Evolutionary conservation across 2,888 invertebrate genomes (phyloP), one percentile per base, ranked within the genome.

Genomic region (Platerodrilus igneus): DNA sequence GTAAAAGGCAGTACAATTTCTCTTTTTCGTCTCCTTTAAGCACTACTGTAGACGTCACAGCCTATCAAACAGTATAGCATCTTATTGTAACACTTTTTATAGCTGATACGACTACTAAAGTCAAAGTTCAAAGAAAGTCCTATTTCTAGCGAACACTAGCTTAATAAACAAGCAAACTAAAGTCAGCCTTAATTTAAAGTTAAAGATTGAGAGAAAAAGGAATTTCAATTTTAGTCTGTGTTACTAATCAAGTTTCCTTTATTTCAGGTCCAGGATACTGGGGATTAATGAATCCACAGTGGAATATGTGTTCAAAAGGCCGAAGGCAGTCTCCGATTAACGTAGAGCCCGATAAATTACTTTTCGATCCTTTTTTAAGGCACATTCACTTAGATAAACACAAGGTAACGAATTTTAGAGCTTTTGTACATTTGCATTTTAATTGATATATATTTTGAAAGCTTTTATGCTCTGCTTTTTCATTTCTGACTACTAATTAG

Each of bases 281-380:
- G 97, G 96, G 97, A 41, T 78, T 94, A 54, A 90, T 96, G 73
- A 96, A 96, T 75, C 92, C 93, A 8, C 93, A 95, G 68, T 97
- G 97, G 97, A 86, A 86, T 63, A 84, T 97, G 79, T 97, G 97
- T 76, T 90, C 86, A 71, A 92, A 92, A 69, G 97, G 97, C 27
- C 79, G 90, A 47, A 79, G 94, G 48, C 97, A 97, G 72, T 95
- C 95, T 48, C 97, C 97, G 2, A 91, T 99, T 65, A 92, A 97
- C 74, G 84, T 99, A 53, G 94, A 96, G 62, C 96, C 97, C 2
- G 85, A 86, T 59, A 87, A 89, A 66, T 75, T 99, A 50, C 81
- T 97, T 45, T 97, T 86, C 72, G 97, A 97, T 74, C 96, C 96
- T 5, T 88, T 89, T 73, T 77, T 99, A 51, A 79, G 90, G 60